Conservation (phyloP, 2,113 vertebrate species). For the Genyomyrus donnyi region DNA sequence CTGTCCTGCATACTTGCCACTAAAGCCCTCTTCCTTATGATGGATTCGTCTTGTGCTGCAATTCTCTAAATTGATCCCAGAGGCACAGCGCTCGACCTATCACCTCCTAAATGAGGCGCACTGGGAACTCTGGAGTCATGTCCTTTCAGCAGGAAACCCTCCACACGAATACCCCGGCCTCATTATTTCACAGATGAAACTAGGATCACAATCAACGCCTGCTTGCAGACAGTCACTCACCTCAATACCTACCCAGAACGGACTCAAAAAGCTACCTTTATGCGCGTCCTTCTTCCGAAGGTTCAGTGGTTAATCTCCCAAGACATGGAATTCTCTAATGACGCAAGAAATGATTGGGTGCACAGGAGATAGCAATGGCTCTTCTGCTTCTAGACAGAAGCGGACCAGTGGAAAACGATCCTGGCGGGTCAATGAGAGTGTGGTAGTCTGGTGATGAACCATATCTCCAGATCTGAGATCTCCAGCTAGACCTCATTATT, state of each 20-base stretch:
- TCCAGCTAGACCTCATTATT: neutral
- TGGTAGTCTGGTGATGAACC: neutral
- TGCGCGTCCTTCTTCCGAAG: neutral
- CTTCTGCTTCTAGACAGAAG: neutral
- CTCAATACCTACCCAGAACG: neutral
- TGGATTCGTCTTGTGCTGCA: slow-evolving; percentile 13
- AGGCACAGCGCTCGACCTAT: slow-evolving; percentile 16
- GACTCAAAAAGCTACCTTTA: neutral
- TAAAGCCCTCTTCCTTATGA: slow-evolving; percentile 19
- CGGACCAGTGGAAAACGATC: neutral
- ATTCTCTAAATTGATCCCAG: slow-evolving; percentile 33
- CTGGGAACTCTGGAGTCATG: slow-evolving; percentile 17
- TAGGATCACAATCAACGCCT: neutral
- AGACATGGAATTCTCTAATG: neutral
- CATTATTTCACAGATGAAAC: neutral
- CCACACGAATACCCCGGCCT: neutral
- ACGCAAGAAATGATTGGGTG: neutral
- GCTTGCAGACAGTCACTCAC: neutral
- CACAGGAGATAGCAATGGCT: neutral
- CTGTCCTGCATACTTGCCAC: neutral
- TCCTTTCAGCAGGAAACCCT: neutral
- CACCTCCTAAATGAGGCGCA: slow-evolving; percentile 32
- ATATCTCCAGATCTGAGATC: neutral
- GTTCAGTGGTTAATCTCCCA: neutral
- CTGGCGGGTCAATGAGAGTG: neutral